Conservation (phyloP, 2,113 vertebrate species). For the Pipra filicauda region DNA sequence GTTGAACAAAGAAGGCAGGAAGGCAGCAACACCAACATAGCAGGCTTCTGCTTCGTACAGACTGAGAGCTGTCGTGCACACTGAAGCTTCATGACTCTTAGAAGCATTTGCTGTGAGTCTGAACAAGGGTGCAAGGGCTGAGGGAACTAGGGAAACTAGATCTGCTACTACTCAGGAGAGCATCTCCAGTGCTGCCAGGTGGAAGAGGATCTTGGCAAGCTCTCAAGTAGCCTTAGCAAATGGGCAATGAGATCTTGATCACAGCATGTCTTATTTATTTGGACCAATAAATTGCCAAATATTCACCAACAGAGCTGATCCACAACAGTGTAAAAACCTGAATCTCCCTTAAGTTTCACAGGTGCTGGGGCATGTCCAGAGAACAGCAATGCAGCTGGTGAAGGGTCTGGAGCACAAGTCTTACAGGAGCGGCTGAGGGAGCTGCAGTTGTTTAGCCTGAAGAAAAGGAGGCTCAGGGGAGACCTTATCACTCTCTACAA, state of each 20-base stretch:
- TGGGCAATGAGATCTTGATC: background rate
- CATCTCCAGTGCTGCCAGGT: background rate
- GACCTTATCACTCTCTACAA: background rate
- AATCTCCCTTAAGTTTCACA: background rate
- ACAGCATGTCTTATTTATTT: background rate
- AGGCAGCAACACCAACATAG: fast-evolving
- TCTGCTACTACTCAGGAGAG: background rate
- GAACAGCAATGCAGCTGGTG: background rate
- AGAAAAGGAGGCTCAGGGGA: background rate
- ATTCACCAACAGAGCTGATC: background rate
- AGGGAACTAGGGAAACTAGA: background rate
- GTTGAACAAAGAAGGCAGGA: background rate
- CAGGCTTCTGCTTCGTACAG: fast-evolving
- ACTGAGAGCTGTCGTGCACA: fast-evolving
- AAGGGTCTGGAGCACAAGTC: background rate
- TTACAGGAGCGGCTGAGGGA: background rate
- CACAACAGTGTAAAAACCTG: background rate
- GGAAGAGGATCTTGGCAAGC: background rate
- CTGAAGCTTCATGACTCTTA: background rate
- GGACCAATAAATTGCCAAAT: background rate
- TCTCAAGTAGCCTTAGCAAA: background rate
- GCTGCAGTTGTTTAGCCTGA: background rate
- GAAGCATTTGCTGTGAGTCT: too few relatives aligned
- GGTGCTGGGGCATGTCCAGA: background rate
- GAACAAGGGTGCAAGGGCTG: background rate